Evolutionary conservation across 1,140 invertebrate genomes (phyloP), one percentile per base, ranked within the genome.

Genomic region (Rhynchophorus ferrugineus): DNA sequence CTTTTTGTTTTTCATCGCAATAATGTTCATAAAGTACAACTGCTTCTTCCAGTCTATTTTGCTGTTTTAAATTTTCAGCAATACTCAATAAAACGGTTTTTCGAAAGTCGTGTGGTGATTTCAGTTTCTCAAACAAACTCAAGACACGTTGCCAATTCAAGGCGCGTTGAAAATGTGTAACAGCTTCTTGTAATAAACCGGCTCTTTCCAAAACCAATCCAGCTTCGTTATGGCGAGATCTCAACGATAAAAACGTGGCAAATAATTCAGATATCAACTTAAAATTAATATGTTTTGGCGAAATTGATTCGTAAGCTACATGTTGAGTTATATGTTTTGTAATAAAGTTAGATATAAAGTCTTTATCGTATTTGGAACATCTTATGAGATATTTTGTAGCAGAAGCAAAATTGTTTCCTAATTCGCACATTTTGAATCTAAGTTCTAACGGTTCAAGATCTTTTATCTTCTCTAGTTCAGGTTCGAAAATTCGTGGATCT

Each of bases 401-500:
- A 6, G n/a, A 22, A 33, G 47, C 19, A 22, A 50, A 45, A 33
- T 59, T 44, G 33, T 54, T 55, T 7, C 21, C 44, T 5, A 17
- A 42, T 7, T 56, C 17, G 33, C 53, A 55, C 49, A 61, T 61
- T 22, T 50, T 24, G 36, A 44, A 62, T 18, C 56, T 39, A 13
- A 35, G 21, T 11, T 61, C 54, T 14, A 61, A 46, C 3, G 39
- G 22, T n/a, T 34, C 14, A n/a, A 61, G 9, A 14, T 47, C 39
- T 42, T 44, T 33, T 2, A 61, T 29, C 22, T 49, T 18, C 16
- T 37, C 47, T 20, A 62, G n/a, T 24, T 59, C 51, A 13, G 53
- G 59, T 34, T 54, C 49, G 49, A 57, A 62, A 17, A 57, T 20
- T 14, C 44, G 54, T 6, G 61, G 61, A 52, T 63, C 61, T 29